These are phyloP conservation scores for Turnix velox DNA, from an alignment of 2,113 vertebrate genomes.

Conservation along the genomic window DNA sequence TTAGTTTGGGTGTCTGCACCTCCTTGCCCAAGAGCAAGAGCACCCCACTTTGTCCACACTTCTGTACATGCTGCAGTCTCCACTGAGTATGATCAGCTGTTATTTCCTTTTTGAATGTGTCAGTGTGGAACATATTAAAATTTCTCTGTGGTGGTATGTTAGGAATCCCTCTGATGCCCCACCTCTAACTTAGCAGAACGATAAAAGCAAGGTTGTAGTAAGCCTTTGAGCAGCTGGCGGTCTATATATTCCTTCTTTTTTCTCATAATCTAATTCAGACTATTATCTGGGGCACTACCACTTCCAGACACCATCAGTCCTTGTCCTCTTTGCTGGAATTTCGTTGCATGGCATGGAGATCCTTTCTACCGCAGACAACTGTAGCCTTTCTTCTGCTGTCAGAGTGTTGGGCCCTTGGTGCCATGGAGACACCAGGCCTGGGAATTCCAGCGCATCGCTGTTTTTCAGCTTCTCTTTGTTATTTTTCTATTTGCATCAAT, in stretches of 20 bases:
- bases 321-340: constrained; percentile 54
- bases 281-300: constrained; percentile 70
- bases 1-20: not conserved
- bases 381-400: not conserved
- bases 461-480: constrained; percentile 63
- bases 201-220: constrained; percentile 85
- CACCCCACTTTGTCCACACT: not conserved
- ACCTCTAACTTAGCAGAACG: constrained; percentile 84
- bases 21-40: not conserved
- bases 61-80: constrained; percentile 39
- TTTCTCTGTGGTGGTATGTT: constrained; percentile 80
- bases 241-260: constrained; percentile 81
- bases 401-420: constrained; percentile 21
- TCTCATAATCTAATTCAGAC: constrained; percentile 78
- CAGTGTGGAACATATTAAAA: constrained; percentile 83
- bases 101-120: constrained; percentile 84
- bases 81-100: constrained; percentile 79
- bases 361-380: not conserved
- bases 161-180: constrained; percentile 85
- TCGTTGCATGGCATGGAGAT: constrained; percentile 10
- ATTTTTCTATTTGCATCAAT: constrained; percentile 59
- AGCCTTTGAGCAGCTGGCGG: constrained; percentile 82
- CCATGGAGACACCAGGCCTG: constrained; percentile 30
- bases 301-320: constrained; percentile 59
- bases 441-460: constrained; percentile 43